A percentile compares a stretch with the other conserved stretches of the same genome.
These are phyloP conservation scores for Heliothis virescens DNA, from an alignment of 1,140 invertebrate genomes.

Conservation along the genomic window DNA sequence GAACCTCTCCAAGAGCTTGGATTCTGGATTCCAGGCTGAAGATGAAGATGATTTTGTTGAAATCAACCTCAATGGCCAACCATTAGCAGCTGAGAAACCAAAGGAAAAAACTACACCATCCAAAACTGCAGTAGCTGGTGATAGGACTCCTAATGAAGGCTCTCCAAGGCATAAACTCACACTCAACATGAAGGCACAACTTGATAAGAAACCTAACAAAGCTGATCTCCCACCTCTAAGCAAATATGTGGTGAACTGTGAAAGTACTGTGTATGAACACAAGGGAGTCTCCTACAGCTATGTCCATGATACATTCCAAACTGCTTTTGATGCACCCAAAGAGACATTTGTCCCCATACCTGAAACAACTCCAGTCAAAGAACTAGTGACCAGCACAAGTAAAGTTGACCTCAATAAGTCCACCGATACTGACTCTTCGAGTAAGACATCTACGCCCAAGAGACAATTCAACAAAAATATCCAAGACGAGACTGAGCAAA, in stretches of 20 bases:
- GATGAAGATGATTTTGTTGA: slow-evolving; percentile 86
- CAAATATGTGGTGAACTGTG: slow-evolving; percentile 89
- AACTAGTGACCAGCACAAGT: slow-evolving; percentile 69
- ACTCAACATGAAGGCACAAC: slow-evolving; percentile 80
- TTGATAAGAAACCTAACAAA: slow-evolving; percentile 78
- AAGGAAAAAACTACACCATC: slow-evolving; percentile 67
- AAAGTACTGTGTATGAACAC: slow-evolving; percentile 90
- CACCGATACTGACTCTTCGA: slow-evolving; percentile 72
- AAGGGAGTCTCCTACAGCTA: slow-evolving; percentile 90
- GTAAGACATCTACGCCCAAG: slow-evolving; percentile 79
- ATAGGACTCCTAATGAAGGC: slow-evolving; percentile 78
- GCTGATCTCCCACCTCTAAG: slow-evolving; percentile 80
- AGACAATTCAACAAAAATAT: slow-evolving; percentile 79
- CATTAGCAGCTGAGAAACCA: slow-evolving; percentile 62
- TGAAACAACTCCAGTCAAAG: slow-evolving; percentile 76
- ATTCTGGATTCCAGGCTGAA: slow-evolving; percentile 85
- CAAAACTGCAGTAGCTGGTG: slow-evolving; percentile 69
- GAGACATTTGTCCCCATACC: slow-evolving; percentile 84
- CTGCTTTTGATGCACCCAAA: slow-evolving; percentile 86
- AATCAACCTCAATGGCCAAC: slow-evolving; percentile 79
- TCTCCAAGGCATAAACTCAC: slow-evolving; percentile 84
- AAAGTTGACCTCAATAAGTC: slow-evolving; percentile 70
- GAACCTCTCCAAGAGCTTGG: slow-evolving; percentile 87
- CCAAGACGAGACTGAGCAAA: slow-evolving; percentile 80
- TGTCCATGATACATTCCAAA: slow-evolving; percentile 88